Evolutionary conservation across 37 sponge, comb jelly and placozoan species (phyloP), one percentile per base, ranked within the genome.

Genomic region (Agelas oroides): DNA sequence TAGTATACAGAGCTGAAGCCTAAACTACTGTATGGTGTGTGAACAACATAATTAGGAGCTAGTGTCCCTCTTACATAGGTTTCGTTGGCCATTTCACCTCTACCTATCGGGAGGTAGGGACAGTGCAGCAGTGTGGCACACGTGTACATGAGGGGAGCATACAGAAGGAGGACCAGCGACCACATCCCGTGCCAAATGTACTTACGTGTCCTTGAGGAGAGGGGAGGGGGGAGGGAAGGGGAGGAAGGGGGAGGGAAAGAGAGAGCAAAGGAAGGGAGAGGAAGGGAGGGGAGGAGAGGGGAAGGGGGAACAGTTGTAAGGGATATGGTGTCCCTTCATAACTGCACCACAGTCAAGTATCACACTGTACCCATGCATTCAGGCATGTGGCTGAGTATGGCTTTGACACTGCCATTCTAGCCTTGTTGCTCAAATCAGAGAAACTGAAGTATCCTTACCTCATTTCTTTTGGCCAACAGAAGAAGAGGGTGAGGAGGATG

Each of bases 111-210:
- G 25, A 41, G 57, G 21, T 62, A 31, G 8, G 66, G 80, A 79
- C 93, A 92, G 23, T 84, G 69, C 28, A 92, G 82, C 13, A 92
- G 77, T 32, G 78, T 58, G 17, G 70, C 27, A 23, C 87, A 92
- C 32, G 77, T 92, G 86, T 88, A 63, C 24, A 84, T 19, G 14
- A 81, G 84, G 35, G 84, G 70, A 69, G 87, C 82, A 73, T 88
- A 92, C 13, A 88, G 67, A 33, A 92, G 66, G 17, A 88, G 82
- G 16, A 88, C 46, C 18, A 88, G 73, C 0, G 77, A 33, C 82
- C 85, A 81, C 41, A 92, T 15, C 8, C 87, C 93, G 71, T 73
- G 25, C 89, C 85, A 88, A 40, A 84, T 59, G 20, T 62, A 8
- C 36, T 53, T 57, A 2, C 69, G 78, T 55, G 66, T 55, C 65